Base-by-base conservation (phyloP, 2,797 vertebrate genomes). In the Orientallactaga sibirica region DNA sequence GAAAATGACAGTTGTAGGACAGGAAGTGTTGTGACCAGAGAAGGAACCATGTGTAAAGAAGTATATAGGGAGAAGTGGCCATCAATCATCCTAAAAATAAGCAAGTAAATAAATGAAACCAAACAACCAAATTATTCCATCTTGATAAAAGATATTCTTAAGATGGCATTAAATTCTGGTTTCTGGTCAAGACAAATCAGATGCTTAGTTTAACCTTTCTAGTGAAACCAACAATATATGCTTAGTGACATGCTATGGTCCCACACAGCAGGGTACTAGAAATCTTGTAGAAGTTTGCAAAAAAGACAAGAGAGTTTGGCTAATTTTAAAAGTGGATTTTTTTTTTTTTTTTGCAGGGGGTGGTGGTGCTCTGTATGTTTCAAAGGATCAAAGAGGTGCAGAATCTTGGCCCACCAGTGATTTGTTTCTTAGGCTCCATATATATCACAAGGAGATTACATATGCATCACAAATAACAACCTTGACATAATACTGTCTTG, bases 161-260 rank as follows among this genome's bases (percentile, higher is more conserved):
- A 76, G 82, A 41, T 29, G 25, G 16, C 37, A 71, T 66, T 43
- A 37, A 86, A 77, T 27, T 78, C 48, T 83, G 43, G 1, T 79
- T 68, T 88, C 43, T 79, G 29, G 48, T 79, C 79, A 25, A 43
- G 14, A 55, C 79, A 70, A 74, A 2, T 52, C 61, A n/a, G 19
- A 62, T 73, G 79, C 74, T 74, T 24, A 67, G 61, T 67, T 85
- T 79, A 79, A 85, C 4, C 2, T 43, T 89, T 33, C 18, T 58
- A 84, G 5, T 84, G 85, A 83, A 55, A 92, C 64, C 29, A 88
- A 90, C 41, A 91, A 78, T 77, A 78, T 83, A 78, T 58, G 20
- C 43, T 91, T 91, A 71, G 66, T 25, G 16, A 64, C 55, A 14
- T 14, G 55, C 55, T 58, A 4, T 58, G 55, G 12, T 58, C 55